A percentile compares a stretch with the other conserved stretches of the same genome.
These are phyloP conservation scores for Danaus melanippus DNA, from an alignment of 1,140 invertebrate species.

Conservation along the genomic window DNA sequence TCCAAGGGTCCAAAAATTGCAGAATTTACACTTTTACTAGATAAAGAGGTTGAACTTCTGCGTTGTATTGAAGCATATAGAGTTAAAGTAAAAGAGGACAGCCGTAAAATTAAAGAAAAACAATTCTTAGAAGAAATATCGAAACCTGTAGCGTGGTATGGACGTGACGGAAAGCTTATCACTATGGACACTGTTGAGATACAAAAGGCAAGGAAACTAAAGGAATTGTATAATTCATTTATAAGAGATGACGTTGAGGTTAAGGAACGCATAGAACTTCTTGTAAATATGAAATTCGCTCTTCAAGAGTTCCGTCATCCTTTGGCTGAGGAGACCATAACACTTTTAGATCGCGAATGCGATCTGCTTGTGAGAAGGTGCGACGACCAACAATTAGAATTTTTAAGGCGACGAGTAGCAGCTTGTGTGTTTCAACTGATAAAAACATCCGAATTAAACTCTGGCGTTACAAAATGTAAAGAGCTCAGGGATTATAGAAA, in stretches of 20 bases:
- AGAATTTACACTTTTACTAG: conserved; percentile 74
- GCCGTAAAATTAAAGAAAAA: conserved; percentile 69
- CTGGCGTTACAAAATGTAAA: conserved; percentile 66
- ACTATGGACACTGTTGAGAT: conserved; percentile 78
- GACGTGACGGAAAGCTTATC: conserved; percentile 72
- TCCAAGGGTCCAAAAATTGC: conserved; percentile 75
- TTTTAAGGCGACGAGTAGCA: conserved; percentile 74
- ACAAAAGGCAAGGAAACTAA: conserved; percentile 76
- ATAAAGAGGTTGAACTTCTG: conserved; percentile 77
- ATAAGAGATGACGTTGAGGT: conserved; percentile 58
- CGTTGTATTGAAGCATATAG: conserved; percentile 75
- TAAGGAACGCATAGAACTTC: conserved; percentile 73
- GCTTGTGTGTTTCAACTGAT: conserved; percentile 70
- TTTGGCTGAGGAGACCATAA: conserved; percentile 71
- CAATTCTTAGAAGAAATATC: conserved; percentile 76
- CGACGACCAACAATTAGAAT: conserved; percentile 63
- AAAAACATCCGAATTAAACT: conserved; percentile 71
- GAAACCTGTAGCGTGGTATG: conserved; percentile 75
- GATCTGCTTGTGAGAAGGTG: conserved; percentile 72
- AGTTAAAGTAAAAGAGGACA: conserved; percentile 71
- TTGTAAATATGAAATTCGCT: conserved; percentile 73
- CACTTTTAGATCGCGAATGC: conserved; percentile 76
- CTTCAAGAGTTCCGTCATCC: conserved; percentile 72
- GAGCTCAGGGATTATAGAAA: conserved; percentile 62
- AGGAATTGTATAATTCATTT: conserved; percentile 73